Conservation (phyloP, 2,113 vertebrate species). For the Chaetops frenatus region DNA sequence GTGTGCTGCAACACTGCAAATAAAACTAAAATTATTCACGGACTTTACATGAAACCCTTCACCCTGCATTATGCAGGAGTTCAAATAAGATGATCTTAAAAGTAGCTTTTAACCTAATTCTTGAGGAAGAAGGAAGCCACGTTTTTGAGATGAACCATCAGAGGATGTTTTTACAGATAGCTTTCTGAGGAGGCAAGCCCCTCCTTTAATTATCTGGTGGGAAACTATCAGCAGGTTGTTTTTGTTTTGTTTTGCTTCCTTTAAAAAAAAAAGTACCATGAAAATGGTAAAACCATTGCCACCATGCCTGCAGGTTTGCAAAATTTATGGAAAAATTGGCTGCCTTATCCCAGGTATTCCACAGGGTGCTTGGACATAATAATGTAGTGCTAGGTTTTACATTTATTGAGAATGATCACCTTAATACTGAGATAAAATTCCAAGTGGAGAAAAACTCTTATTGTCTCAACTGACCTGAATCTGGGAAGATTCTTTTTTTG, state of each 20-base stretch:
- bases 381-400: not conserved
- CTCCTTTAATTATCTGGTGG: not conserved
- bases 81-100: not conserved
- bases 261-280: not conserved
- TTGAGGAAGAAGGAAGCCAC: not conserved
- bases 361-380: not conserved
- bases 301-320: not conserved
- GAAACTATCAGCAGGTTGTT: not conserved
- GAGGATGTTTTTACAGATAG: not conserved
- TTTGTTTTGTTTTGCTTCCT: not conserved
- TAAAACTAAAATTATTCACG: too few species aligned
- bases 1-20: too few species aligned
- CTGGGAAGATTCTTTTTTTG: not conserved
- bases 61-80: not conserved
- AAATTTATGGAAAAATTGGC: not conserved
- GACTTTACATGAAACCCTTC: not conserved
- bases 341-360: not conserved
- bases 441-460: not conserved
- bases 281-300: not conserved
- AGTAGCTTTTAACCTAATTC: not conserved
- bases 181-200: not conserved
- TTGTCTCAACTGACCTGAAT: not conserved
- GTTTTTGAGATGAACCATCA: not conserved
- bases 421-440: not conserved
- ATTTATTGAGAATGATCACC: not conserved